These are phyloP conservation scores for Parauchenoglanis ngamensis DNA, from an alignment of 2,797 vertebrate genomes.

Conservation along the genomic window DNA sequence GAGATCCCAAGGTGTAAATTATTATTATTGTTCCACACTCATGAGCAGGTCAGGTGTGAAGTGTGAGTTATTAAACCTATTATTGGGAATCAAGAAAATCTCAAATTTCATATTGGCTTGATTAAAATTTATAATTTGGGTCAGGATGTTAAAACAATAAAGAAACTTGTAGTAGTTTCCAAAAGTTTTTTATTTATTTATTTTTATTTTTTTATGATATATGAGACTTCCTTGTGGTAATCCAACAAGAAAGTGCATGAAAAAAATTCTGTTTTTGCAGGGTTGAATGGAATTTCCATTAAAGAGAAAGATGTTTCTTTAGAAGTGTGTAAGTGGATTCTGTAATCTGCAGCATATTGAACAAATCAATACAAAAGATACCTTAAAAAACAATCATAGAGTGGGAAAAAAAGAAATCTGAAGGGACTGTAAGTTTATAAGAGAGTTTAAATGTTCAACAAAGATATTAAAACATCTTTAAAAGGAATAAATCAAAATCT, in stretches of 20 bases:
- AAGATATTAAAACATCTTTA: conserved; percentile 11
- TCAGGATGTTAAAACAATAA: background rate
- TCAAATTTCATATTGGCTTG: background rate
- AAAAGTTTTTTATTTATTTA: background rate
- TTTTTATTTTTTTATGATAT: background rate
- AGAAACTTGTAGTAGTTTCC: background rate
- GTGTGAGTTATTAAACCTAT: background rate
- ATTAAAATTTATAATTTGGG: background rate
- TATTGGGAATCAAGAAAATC: background rate
- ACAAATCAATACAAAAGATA: conserved; percentile 24
- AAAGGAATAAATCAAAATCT: background rate
- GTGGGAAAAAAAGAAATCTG: background rate
- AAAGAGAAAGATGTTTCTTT: background rate
- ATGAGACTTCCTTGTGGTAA: background rate
- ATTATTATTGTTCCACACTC: background rate
- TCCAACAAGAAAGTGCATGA: background rate
- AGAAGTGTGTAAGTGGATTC: background rate
- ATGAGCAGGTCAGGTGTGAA: background rate
- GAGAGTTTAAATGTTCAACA: background rate
- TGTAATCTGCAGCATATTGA: conserved; percentile 13
- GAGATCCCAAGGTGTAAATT: background rate
- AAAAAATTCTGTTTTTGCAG: conserved; percentile 11
- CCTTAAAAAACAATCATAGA: background rate
- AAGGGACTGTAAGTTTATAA: background rate
- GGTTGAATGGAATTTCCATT: conserved; percentile 11